Conservation (phyloP, 37 sponge, comb jelly and placozoan genomes). For the Spongilla lacustris region DNA sequence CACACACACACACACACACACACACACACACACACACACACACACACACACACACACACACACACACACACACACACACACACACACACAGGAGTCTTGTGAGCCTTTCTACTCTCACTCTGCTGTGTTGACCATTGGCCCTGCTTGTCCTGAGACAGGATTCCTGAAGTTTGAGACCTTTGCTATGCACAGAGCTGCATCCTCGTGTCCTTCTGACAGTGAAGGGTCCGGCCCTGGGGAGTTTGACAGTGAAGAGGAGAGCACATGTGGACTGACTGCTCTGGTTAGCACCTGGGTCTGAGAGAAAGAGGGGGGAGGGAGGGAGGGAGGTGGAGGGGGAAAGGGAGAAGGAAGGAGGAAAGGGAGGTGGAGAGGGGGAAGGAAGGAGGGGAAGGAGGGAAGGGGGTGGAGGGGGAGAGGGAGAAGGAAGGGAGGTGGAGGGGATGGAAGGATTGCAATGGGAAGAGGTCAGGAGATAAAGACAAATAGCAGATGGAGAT, state of each 20-base stretch:
- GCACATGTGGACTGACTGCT: neutral
- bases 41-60: constrained; percentile 39
- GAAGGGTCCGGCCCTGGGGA: neutral
- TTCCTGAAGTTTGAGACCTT: constrained; percentile 30
- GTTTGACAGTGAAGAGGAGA: neutral
- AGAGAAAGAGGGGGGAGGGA: neutral
- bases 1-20: too few relatives aligned
- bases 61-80: constrained; percentile 25
- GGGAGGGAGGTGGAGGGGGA: neutral
- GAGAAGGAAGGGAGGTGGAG: neutral
- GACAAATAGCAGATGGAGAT: neutral
- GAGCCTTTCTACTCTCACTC: constrained; percentile 32
- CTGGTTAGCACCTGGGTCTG: neutral
- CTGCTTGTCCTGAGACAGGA: neutral
- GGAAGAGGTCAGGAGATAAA: neutral
- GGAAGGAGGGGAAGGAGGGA: neutral
- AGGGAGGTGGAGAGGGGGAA: neutral
- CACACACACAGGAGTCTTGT: constrained; percentile 22
- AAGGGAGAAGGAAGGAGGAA: neutral
- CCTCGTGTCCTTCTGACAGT: neutral
- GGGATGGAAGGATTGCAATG: neutral
- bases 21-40: constrained; percentile 35
- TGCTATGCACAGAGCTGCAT: neutral
- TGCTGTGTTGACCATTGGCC: constrained; percentile 27
- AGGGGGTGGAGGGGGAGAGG: neutral